A percentile compares a stretch with the other conserved stretches of the same genome.
phyloP scores from a whole-genome alignment of 2,113 vertebrate species.

The Xyrauchen texanus region DNA sequence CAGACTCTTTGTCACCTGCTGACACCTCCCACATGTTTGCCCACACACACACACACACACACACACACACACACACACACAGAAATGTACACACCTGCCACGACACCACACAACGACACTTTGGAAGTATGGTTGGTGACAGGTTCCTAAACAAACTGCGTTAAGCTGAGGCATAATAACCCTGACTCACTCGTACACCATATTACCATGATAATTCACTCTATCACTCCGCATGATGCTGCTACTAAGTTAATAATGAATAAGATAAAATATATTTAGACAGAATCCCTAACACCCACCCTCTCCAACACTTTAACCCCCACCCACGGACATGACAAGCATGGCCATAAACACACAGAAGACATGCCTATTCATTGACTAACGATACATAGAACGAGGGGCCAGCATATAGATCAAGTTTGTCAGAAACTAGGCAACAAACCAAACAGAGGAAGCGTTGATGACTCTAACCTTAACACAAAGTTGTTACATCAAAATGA shows the following conservation, averaged over 20 bases:
- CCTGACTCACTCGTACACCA: neutral
- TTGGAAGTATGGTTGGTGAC: constrained; percentile 4
- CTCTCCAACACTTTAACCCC: neutral
- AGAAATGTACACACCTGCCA: constrained; percentile 30
- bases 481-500: no score
- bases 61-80: constrained; percentile 39
- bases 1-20: constrained; percentile 9
- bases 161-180: neutral
- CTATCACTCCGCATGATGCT: neutral
- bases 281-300: neutral
- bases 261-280: constrained; percentile 5
- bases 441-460: constrained; percentile 5
- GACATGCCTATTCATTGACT: constrained; percentile 2
- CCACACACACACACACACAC: constrained; percentile 32
- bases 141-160: constrained; percentile 15
- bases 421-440: constrained; percentile 8
- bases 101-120: constrained; percentile 1
- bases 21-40: constrained; percentile 11
- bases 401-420: neutral
- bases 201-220: neutral
- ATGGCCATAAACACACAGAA: neutral
- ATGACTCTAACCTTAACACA: neutral
- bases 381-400: neutral
- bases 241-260: neutral
- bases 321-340: neutral